Conservation (phyloP, 2,888 invertebrate genomes). For the Clivina fossor region DNA sequence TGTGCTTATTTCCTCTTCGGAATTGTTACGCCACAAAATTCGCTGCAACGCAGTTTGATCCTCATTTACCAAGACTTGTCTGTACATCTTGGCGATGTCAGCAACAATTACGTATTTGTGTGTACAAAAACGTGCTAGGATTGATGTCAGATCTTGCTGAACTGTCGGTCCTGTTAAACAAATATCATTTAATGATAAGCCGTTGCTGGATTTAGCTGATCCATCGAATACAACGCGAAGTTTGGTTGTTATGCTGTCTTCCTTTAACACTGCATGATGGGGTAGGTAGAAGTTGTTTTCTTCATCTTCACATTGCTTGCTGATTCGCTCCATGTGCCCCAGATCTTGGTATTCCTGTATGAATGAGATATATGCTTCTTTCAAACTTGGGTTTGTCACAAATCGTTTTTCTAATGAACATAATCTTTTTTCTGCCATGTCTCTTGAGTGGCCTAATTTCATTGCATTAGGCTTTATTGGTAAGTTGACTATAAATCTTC, state of each 20-base stretch:
- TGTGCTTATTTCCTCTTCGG: slow-evolving; percentile 6
- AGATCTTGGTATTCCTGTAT: background rate
- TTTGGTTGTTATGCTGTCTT: background rate
- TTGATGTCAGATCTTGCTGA: background rate
- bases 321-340: background rate
- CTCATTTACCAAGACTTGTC: slow-evolving; percentile 14
- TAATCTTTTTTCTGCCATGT: too few relatives aligned
- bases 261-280: background rate
- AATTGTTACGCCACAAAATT: slow-evolving; percentile 29
- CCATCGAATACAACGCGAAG: background rate
- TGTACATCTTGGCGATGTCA: slow-evolving; percentile 32
- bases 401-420: background rate
- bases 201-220: background rate
- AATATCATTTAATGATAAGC: background rate
- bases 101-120: background rate
- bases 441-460: too few relatives aligned
- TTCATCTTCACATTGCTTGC: background rate
- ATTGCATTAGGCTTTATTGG: too few relatives aligned
- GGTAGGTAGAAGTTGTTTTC: background rate
- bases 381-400: background rate
- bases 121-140: background rate
- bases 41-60: background rate
- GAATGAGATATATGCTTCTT: background rate
- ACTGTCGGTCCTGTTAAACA: background rate
- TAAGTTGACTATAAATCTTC: too few relatives aligned